A percentile compares a stretch with the other conserved stretches of the same genome.
Conservation (phyloP, 2,888 invertebrate genomes). For the Cyclophora punctaria region DNA sequence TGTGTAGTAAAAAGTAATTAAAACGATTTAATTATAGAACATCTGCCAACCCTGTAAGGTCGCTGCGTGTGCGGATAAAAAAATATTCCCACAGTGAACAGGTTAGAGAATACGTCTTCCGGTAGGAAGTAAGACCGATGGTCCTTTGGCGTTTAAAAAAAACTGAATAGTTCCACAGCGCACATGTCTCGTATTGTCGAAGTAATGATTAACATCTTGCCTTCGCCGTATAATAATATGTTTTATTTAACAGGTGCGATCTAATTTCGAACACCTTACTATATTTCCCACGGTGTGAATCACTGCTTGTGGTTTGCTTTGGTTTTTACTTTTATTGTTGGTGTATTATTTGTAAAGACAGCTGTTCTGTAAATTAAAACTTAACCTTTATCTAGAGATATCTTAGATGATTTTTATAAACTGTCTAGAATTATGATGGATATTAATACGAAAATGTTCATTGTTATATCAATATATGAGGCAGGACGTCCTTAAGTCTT, state of each 20-base stretch:
- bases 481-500: no score
- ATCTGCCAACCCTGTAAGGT: slow-evolving; percentile 39
- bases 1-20: slow-evolving; percentile 20
- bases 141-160: slow-evolving; percentile 51
- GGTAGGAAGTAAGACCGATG: slow-evolving; percentile 69
- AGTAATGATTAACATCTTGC: slow-evolving; percentile 53
- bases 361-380: no score
- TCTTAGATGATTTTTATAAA: no score
- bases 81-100: slow-evolving; percentile 67
- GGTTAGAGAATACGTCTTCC: slow-evolving; percentile 68
- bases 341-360: no score
- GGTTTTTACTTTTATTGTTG: slow-evolving; percentile 23
- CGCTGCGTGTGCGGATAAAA: slow-evolving; percentile 43
- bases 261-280: slow-evolving; percentile 46
- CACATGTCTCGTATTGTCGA: slow-evolving; percentile 48
- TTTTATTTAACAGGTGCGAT: slow-evolving; percentile 39
- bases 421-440: no score
- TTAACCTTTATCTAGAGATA: no score
- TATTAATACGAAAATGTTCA: no score
- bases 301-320: slow-evolving; percentile 32
- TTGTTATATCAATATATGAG: no score
- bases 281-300: slow-evolving; percentile 47
- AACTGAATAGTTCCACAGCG: slow-evolving; percentile 48
- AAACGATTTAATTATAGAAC: slow-evolving; percentile 32
- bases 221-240: background rate